Conservation (phyloP, 2,113 vertebrate genomes). For the Toxotes jaculatrix region DNA sequence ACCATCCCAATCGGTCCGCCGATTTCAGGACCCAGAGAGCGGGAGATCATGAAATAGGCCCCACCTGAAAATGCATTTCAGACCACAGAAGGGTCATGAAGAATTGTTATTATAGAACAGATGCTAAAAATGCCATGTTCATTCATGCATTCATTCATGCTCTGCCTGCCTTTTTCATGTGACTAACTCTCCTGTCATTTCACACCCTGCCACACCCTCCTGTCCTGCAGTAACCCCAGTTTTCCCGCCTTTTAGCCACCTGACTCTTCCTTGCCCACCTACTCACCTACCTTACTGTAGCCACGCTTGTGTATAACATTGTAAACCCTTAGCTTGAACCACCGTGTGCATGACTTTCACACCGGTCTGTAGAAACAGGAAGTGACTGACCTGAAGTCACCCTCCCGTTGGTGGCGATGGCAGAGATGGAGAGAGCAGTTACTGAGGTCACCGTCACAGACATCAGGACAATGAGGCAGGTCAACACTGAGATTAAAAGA, state of each 20-base stretch:
- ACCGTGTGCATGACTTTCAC: too few relatives aligned
- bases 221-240: too few relatives aligned
- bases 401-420: slow-evolving; percentile 85
- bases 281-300: too few relatives aligned
- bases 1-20: slow-evolving; percentile 80
- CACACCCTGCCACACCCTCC: too few relatives aligned
- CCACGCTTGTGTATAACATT: too few relatives aligned
- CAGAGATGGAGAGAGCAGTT: slow-evolving; percentile 84
- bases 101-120: background rate
- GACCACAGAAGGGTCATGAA: background rate
- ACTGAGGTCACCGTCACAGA: slow-evolving; percentile 80
- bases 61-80: slow-evolving; percentile 64
- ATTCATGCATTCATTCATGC: background rate
- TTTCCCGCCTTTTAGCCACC: too few relatives aligned
- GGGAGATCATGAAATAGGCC: slow-evolving; percentile 83
- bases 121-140: too few relatives aligned
- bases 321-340: too few relatives aligned
- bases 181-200: too few relatives aligned
- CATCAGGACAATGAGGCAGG: slow-evolving; percentile 83
- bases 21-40: slow-evolving; percentile 80
- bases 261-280: too few relatives aligned
- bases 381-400: slow-evolving; percentile 80
- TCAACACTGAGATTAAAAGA: slow-evolving; percentile 76
- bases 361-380: background rate
- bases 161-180: too few relatives aligned